A percentile compares a stretch with the other conserved stretches of the same genome.
Evolutionary conservation across 1,140 invertebrate genomes (phyloP).

Genomic region (Trichoplusia ni): DNA sequence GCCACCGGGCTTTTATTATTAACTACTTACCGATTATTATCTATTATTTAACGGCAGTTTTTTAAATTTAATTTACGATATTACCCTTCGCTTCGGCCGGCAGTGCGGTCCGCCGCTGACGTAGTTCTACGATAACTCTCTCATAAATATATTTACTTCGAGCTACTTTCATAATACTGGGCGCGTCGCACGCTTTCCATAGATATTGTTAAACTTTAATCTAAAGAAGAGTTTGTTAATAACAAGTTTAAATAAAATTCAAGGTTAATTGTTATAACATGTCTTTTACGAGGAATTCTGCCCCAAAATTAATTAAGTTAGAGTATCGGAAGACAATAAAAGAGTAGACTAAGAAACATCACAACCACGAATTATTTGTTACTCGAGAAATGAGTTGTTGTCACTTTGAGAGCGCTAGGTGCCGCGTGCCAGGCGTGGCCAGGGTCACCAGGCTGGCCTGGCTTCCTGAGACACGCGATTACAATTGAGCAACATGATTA

Average conservation of each 20-base stretch:
- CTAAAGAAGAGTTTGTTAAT: constrained; percentile 55
- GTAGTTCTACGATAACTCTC: background rate
- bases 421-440: constrained; percentile 1
- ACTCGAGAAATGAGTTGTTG: background rate
- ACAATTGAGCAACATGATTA: constrained; percentile 66
- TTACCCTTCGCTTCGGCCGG: background rate
- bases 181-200: constrained; percentile 52
- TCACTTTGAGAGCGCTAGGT: constrained; percentile 20
- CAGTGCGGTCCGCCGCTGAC: background rate
- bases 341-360: constrained; percentile 58
- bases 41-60: background rate
- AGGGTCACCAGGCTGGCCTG: no score
- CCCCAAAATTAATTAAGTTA: constrained; percentile 65
- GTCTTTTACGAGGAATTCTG: constrained; percentile 79
- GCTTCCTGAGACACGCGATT: constrained; percentile 36
- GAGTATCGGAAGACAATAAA: constrained; percentile 65
- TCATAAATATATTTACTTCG: constrained; percentile 23
- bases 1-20: background rate
- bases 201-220: constrained; percentile 48
- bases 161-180: constrained; percentile 49
- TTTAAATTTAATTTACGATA: background rate
- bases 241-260: constrained; percentile 44
- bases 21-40: background rate
- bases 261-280: constrained; percentile 49
- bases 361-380: constrained; percentile 64